Evolutionary conservation across 2,113 vertebrate species (phyloP).

Genomic region (Rostratula benghalensis): DNA sequence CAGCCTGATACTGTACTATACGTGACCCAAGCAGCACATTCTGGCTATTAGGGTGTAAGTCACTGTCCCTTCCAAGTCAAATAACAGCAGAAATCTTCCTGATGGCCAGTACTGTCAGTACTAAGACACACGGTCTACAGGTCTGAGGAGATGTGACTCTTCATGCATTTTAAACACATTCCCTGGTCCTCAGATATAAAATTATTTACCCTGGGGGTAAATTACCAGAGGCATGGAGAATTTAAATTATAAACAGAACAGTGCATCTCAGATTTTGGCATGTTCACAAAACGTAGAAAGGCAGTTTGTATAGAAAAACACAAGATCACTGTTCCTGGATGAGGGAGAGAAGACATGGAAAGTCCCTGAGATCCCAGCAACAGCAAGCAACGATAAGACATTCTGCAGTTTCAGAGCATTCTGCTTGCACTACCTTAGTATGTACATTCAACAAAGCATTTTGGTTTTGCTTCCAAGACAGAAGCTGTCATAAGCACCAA

Average conservation of each 20-base stretch:
- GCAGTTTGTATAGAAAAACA: neutral
- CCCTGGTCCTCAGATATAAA: neutral
- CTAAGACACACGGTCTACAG: neutral
- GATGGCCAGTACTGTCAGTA: neutral
- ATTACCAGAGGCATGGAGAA: neutral
- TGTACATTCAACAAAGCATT: neutral
- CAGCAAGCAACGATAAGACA: neutral
- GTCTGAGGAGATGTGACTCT: neutral
- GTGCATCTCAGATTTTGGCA: neutral
- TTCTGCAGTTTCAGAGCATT: neutral
- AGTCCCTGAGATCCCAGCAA: neutral
- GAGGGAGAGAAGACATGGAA: neutral
- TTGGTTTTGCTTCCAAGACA: neutral
- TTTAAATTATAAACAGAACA: neutral
- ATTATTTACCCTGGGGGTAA: neutral
- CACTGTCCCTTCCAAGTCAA: neutral
- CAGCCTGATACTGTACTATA: neutral
- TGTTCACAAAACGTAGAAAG: neutral
- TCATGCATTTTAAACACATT: neutral
- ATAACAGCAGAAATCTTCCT: neutral
- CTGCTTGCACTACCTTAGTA: neutral
- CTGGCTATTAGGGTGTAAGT: neutral
- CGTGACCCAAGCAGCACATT: neutral
- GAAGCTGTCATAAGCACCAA: neutral
- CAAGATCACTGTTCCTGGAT: neutral